A percentile compares a stretch with the other conserved stretches of the same genome.
These are phyloP conservation scores for Nothocercus julius DNA, from an alignment of 2,113 vertebrate genomes.

Conservation along the genomic window DNA sequence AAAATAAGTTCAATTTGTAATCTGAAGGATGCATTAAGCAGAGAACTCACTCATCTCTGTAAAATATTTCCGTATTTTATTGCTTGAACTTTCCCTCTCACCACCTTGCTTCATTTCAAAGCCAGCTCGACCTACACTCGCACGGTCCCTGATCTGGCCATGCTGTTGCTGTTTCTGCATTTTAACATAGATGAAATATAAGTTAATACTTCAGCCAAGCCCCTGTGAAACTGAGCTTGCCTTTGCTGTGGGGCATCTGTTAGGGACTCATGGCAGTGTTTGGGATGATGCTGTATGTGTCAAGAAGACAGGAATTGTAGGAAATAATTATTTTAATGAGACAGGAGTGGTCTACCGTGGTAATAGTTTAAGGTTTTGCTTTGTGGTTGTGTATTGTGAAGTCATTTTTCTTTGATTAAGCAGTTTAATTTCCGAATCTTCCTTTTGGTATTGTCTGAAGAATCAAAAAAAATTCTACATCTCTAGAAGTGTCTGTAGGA, in stretches of 20 bases:
- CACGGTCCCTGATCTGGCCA: not conserved
- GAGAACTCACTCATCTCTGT: not conserved
- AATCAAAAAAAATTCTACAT: not conserved
- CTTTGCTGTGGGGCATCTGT: not conserved
- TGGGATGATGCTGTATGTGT: not conserved
- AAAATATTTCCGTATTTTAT: not conserved
- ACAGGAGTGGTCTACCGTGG: not conserved
- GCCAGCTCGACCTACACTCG: not conserved
- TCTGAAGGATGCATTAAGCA: not conserved
- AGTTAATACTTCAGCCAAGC: not conserved
- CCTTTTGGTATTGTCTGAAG: not conserved
- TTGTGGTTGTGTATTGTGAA: not conserved
- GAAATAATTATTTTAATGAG: not conserved
- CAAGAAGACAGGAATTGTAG: not conserved
- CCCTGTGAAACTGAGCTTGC: not conserved
- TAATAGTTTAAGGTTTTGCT: not conserved
- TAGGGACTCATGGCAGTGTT: not conserved
- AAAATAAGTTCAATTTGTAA: not conserved
- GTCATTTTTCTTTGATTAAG: not conserved
- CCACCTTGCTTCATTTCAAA: not conserved
- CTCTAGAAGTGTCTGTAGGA: not conserved
- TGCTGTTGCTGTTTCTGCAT: not conserved
- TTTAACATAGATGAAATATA: not conserved
- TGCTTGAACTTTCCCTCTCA: not conserved
- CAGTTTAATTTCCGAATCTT: not conserved